Base-by-base conservation (phyloP, 2,113 vertebrate genomes). In the Himantopus leucocephalus region DNA sequence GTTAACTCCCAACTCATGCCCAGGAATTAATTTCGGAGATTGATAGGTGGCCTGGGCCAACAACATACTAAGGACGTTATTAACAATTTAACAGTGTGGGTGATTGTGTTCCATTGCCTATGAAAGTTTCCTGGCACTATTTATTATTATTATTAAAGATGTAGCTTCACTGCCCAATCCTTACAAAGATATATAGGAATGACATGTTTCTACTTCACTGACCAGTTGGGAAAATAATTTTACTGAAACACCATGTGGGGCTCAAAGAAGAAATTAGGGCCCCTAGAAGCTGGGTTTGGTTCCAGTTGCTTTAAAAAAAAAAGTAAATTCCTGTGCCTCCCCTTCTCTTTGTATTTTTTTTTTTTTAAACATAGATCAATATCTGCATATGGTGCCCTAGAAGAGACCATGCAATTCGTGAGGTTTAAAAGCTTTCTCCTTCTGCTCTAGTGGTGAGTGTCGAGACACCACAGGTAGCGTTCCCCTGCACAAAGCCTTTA, bases 401-500 rank as follows among this genome's bases (percentile, higher is more conserved):
- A 90, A 68, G 8, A 34, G 20, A 30, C 4, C 11, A 6, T 34
- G 4, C 3, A 11, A 5, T 45, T 45, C 29, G 10, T 23, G 41
- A 43, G 52, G 22, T 7, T 73, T 55, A 73, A 13, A 32, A 55
- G 23, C 8, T 59, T 48, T 58, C 53, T 37, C 7, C 23, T 82
- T 14, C 56, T 58, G 10, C 45, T 52, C 26, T 10, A 14, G 5
- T 1, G 6, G 17, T 1, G 4, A 29, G 5, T 2, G 7, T 48
- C 56, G 50, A 50, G 32, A 14, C 19, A 7, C 12, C 32, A 22
- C 0, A 1, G 19, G 17, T 10, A 37, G 15, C 11, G 17, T 56
- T 67, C 8, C 35, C 29, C 16, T 13, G 26, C 24, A 14, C 22
- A 35, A 47, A 12, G 29, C 29, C 29, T 75, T 80, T 43, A 7